Conservation (phyloP, 2,113 vertebrate genomes). For the Symphodus melops region DNA sequence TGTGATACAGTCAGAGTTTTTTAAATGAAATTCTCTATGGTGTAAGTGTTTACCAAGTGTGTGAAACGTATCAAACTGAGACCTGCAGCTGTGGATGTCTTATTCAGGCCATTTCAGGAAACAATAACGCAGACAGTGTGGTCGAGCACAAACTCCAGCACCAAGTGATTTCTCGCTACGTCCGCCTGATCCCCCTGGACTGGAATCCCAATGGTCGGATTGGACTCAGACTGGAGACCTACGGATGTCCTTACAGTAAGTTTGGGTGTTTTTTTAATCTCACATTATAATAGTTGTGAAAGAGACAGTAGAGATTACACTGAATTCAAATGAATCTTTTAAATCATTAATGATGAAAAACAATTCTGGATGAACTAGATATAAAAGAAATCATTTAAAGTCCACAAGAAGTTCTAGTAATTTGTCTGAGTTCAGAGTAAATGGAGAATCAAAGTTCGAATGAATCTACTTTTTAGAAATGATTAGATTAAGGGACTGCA, state of each 20-base stretch:
- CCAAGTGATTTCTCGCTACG: slow-evolving; percentile 52
- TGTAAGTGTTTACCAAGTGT: slow-evolving; percentile 49
- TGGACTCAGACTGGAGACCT: slow-evolving; percentile 71
- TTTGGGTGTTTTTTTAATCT: background rate
- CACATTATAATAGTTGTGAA: background rate
- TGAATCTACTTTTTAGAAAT: background rate
- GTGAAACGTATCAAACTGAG: slow-evolving; percentile 35
- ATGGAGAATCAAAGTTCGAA: no score
- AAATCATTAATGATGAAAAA: no score
- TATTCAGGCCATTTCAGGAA: slow-evolving; percentile 64
- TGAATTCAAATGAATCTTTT: no score
- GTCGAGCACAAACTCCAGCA: slow-evolving; percentile 70
- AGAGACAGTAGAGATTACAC: no score
- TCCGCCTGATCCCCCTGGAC: slow-evolving; percentile 64
- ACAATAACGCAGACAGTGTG: slow-evolving; percentile 74
- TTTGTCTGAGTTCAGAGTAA: no score
- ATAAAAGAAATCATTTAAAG: no score
- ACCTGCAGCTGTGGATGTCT: background rate
- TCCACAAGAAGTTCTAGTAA: no score
- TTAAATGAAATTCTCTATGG: slow-evolving; percentile 34
- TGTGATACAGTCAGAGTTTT: slow-evolving; percentile 16
- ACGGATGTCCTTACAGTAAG: slow-evolving; percentile 71
- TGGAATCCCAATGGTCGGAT: slow-evolving; percentile 71
- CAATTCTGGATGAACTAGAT: no score
- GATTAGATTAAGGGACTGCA: background rate